Percentiles rank a stretch among this genome's conserved stretches.
Evolutionary conservation across 2,888 invertebrate genomes (phyloP).

Genomic region (Oegoconia quadripuncta): DNA sequence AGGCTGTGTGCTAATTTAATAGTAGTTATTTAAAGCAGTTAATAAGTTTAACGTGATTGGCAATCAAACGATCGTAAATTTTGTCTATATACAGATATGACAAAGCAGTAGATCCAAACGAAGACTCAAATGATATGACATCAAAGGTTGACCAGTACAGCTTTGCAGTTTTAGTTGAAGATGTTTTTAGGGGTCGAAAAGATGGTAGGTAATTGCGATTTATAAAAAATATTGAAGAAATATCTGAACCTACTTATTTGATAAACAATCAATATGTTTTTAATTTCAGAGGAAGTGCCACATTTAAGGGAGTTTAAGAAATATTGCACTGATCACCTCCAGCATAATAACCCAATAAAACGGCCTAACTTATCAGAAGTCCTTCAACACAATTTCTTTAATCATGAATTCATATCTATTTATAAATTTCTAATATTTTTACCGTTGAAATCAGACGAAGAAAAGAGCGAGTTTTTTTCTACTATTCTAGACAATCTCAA

Average conservation of each 20-base stretch:
- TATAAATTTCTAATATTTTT: constrained; percentile 90
- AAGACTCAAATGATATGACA: constrained; percentile 76
- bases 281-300: constrained; percentile 80
- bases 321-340: constrained; percentile 83
- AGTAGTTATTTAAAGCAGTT: no score
- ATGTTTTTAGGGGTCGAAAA: constrained; percentile 82
- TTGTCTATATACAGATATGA: constrained; percentile 78
- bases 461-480: constrained; percentile 89
- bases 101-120: constrained; percentile 85
- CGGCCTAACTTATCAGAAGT: constrained; percentile 84
- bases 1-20: no score
- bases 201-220: constrained; percentile 58
- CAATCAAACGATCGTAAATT: not conserved
- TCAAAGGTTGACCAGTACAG: constrained; percentile 87
- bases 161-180: constrained; percentile 86
- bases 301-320: constrained; percentile 84
- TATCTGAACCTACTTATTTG: no score
- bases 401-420: constrained; percentile 90
- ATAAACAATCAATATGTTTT: not conserved
- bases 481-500: constrained; percentile 83
- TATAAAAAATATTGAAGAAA: not conserved
- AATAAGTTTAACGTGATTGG: not conserved
- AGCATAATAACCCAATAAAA: constrained; percentile 81
- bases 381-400: constrained; percentile 87
- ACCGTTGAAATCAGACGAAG: constrained; percentile 86